Conservation (phyloP, 2,113 vertebrate species). For the Calonectris borealis region DNA sequence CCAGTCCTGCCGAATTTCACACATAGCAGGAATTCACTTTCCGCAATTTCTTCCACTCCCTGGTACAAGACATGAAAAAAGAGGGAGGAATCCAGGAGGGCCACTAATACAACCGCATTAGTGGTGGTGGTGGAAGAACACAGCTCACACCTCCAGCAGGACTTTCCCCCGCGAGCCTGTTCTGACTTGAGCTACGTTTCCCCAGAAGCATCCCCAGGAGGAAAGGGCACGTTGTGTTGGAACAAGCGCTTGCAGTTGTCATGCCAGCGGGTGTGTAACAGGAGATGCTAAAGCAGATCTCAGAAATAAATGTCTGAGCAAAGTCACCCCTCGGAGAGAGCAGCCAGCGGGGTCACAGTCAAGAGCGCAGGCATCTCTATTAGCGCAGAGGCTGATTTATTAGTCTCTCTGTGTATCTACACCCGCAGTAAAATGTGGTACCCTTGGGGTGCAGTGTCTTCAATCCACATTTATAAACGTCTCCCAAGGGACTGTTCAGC, state of each 20-base stretch:
- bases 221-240: not conserved
- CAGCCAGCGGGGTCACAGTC: not conserved
- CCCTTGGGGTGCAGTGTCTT: not conserved
- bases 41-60: not conserved
- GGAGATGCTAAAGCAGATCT: not conserved
- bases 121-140: not conserved
- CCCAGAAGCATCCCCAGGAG: not conserved
- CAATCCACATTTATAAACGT: not conserved
- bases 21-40: not conserved
- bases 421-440: not conserved
- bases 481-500: not conserved
- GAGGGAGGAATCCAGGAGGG: not conserved
- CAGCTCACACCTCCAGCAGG: not conserved
- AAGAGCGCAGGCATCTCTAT: not conserved
- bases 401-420: not conserved
- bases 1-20: not conserved
- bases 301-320: not conserved
- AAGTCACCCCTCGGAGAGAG: not conserved
- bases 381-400: not conserved
- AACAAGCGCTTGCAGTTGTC: not conserved
- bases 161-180: not conserved
- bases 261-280: not conserved
- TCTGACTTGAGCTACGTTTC: not conserved
- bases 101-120: accelerated
- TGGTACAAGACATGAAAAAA: not conserved